phyloP scores from a whole-genome alignment of 2,888 invertebrate genomes.

The Catotricha subobsoleta region DNA sequence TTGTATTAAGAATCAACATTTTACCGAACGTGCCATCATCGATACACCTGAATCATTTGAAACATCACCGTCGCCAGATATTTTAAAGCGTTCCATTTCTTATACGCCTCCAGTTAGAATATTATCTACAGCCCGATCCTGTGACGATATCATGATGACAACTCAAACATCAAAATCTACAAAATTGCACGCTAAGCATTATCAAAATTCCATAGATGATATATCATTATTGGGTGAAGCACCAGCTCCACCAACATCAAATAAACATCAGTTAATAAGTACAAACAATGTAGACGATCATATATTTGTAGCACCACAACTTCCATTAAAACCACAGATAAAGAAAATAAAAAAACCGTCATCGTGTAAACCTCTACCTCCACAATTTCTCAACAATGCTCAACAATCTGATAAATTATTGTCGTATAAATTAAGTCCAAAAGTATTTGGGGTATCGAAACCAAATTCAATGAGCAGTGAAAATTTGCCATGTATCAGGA shows the following conservation, averaged over 20 bases:
- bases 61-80: too few species aligned
- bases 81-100: too few species aligned
- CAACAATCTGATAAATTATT: conserved; percentile 17
- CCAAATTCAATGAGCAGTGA: conserved; percentile 22
- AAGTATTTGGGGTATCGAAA: conserved; percentile 38
- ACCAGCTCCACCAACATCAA: conserved; percentile 5
- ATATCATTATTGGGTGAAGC: conserved; percentile 34
- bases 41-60: too few species aligned
- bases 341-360: conserved; percentile 13
- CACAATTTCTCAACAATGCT: conserved; percentile 27
- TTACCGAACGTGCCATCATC: too few species aligned
- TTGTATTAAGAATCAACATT: too few species aligned
- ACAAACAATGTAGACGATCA: conserved; percentile 24
- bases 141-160: conserved; percentile 36
- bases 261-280: conserved; percentile 9
- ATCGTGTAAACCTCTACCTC: conserved; percentile 17
- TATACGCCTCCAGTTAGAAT: too few species aligned
- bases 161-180: conserved; percentile 14
- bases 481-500: conserved; percentile 17
- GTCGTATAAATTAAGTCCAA: conserved; percentile 42
- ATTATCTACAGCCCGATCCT: conserved; percentile 30
- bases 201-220: conserved; percentile 39
- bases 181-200: conserved; percentile 14
- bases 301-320: conserved; percentile 19
- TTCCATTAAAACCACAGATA: conserved; percentile 10